phyloP scores from a whole-genome alignment of 2,113 vertebrate species.

The Oriolus oriolus region DNA sequence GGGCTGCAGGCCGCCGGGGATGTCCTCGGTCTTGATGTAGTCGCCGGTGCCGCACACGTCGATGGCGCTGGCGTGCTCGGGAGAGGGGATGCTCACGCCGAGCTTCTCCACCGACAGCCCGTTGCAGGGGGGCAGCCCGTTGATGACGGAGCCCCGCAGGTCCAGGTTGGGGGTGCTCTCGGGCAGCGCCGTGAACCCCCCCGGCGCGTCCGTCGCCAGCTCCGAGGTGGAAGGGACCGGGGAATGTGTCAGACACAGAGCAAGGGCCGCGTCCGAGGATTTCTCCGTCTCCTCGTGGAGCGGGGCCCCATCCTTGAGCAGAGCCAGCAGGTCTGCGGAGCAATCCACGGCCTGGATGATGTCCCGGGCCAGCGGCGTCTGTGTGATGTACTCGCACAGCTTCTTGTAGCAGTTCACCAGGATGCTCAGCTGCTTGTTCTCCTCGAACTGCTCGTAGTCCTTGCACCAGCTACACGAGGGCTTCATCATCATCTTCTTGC shows the following conservation, averaged over 20 bases:
- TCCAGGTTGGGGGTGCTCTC: slow-evolving; percentile 70
- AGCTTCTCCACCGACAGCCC: slow-evolving; percentile 84
- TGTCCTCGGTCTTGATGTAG: slow-evolving; percentile 81
- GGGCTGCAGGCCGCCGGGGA: slow-evolving; percentile 80
- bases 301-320: slow-evolving; percentile 87
- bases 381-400: slow-evolving; percentile 90
- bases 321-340: slow-evolving; percentile 85
- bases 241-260: slow-evolving; percentile 82
- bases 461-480: slow-evolving; percentile 93
- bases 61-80: slow-evolving; percentile 75
- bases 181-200: slow-evolving; percentile 63
- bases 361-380: slow-evolving; percentile 84
- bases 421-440: slow-evolving; percentile 91
- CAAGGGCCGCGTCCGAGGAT: slow-evolving; percentile 73
- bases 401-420: slow-evolving; percentile 93
- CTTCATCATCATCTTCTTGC: slow-evolving; percentile 93
- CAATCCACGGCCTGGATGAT: slow-evolving; percentile 85
- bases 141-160: slow-evolving; percentile 78
- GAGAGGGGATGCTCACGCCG: slow-evolving; percentile 82
- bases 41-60: slow-evolving; percentile 80
- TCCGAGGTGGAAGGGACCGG: slow-evolving; percentile 82
- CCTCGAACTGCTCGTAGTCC: slow-evolving; percentile 92
- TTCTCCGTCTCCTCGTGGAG: slow-evolving; percentile 78
- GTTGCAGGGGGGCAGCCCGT: slow-evolving; percentile 90
- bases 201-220: slow-evolving; percentile 63